Evolutionary conservation across 2,797 vertebrate species (phyloP).

Genomic region (Melanogrammus aeglefinus): DNA sequence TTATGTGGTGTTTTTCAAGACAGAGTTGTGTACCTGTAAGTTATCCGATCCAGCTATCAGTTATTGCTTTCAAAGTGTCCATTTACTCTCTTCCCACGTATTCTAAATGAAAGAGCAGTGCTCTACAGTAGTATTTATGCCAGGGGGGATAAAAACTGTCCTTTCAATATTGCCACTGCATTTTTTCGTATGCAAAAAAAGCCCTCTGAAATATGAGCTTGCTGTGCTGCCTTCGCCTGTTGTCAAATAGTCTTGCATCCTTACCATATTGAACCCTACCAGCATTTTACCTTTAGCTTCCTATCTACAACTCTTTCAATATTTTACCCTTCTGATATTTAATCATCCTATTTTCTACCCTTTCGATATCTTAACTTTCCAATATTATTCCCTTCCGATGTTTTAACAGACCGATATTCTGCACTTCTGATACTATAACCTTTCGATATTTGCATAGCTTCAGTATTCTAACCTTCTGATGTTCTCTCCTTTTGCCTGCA

Average conservation of each 20-base stretch:
- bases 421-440: background rate
- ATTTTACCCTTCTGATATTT: background rate
- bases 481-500: conserved; percentile 36
- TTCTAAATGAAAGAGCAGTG: background rate
- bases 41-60: background rate
- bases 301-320: background rate
- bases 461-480: background rate
- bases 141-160: background rate
- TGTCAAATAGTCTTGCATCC: background rate
- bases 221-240: background rate
- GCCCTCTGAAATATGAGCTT: background rate
- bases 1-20: background rate
- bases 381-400: background rate
- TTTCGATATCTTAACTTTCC: background rate
- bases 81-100: background rate
- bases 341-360: too few relatives aligned
- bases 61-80: background rate
- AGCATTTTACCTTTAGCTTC: too few relatives aligned
- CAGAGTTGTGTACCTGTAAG: background rate
- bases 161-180: background rate
- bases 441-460: background rate
- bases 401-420: background rate
- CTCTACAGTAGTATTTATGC: background rate
- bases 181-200: background rate
- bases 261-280: background rate